These are phyloP conservation scores for Willisornis vidua DNA, from an alignment of 2,113 vertebrate genomes.

Conservation along the genomic window DNA sequence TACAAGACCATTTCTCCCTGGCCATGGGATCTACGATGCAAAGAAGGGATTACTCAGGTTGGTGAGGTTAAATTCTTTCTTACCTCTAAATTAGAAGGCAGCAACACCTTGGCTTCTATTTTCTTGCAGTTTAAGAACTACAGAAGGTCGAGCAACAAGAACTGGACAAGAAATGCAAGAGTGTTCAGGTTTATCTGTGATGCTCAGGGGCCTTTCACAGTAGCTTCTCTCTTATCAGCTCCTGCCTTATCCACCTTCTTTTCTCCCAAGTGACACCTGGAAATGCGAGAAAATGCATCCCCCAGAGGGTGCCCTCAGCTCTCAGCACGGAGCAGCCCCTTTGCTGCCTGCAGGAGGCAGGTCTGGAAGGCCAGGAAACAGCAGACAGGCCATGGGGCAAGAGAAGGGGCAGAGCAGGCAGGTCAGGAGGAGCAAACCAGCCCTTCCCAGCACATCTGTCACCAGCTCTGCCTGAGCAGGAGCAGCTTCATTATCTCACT, in stretches of 20 bases:
- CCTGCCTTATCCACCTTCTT: background rate
- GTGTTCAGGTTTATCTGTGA: background rate
- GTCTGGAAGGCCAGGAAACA: background rate
- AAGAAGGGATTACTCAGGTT: background rate
- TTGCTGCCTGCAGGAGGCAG: constrained; percentile 42
- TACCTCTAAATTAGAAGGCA: background rate
- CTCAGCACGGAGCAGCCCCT: constrained; percentile 21
- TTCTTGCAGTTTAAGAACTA: background rate
- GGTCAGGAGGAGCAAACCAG: background rate
- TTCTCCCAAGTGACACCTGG: background rate
- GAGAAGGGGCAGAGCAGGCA: background rate
- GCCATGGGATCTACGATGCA: background rate
- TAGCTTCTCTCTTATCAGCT: background rate
- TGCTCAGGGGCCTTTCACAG: background rate
- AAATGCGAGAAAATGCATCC: background rate
- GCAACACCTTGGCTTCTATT: background rate
- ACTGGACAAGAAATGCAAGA: background rate
- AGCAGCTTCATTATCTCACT: constrained; percentile 60
- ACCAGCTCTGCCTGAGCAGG: constrained; percentile 52
- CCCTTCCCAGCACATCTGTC: background rate
- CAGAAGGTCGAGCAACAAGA: background rate
- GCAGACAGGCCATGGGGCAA: background rate
- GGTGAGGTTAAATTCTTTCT: background rate
- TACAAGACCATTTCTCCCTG: background rate
- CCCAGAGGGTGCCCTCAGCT: background rate